Evolutionary conservation across 2,113 vertebrate species (phyloP), one percentile per base, ranked within the genome.

Genomic region (Tachycineta bicolor): DNA sequence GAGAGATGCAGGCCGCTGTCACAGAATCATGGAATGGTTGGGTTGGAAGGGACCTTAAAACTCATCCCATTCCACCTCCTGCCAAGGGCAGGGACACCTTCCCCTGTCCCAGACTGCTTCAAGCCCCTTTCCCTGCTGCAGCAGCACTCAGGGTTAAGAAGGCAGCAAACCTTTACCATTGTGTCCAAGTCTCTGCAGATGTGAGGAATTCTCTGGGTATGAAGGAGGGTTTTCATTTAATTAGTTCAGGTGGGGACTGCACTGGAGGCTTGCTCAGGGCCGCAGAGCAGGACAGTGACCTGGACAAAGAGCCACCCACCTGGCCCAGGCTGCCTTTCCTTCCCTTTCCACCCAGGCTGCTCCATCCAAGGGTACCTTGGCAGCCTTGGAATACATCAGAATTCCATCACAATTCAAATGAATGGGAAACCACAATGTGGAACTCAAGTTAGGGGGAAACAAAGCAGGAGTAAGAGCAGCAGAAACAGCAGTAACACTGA

Each of bases 261-360:
- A 12, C 65, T 58, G 28, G 23, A 34, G 17, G 21, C 31, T 52
- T 37, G 25, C n/a, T 77, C 56, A 44, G 58, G 71, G 44, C 33
- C 76, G 55, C 23, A 29, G 20, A 83, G 37, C 58, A 41, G 34
- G 39, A 23, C 70, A 70, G 14, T 8, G 76, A 28, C 28, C 3
- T 0, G 6, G 31, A 60, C 19, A 53, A 26, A 56, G 1, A 18
- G 26, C 5, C 4, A 14, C 0, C 14, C 17, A 26, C 63, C 31
- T 2, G 2, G 33, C n/a, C 69, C 76, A 41, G 41, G 9, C 55
- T 62, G 50, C 55, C 18, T 77, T 70, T 23, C 33, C 58, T 80
- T 53, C 23, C 34, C 25, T 81, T 70, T 46, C 41, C 68, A 33
- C 26, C 15, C 33, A 19, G 55, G 23, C 14, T 21, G 4, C 25